Evolutionary conservation across 2,888 invertebrate species (phyloP).

Genomic region (Hydroisotoma schaefferi): DNA sequence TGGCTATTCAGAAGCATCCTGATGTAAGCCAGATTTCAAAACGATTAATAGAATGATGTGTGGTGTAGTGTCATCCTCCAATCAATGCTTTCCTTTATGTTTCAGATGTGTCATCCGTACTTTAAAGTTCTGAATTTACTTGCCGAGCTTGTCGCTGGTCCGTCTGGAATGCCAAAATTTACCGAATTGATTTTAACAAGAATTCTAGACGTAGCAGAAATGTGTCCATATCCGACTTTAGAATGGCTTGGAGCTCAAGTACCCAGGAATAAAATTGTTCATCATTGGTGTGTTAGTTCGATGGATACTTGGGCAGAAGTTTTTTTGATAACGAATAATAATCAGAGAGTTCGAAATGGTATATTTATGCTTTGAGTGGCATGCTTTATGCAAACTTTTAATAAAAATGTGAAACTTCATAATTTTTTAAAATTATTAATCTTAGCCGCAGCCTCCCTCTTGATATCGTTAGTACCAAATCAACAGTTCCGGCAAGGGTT

Average conservation of each 20-base stretch:
- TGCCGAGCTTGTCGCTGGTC: slow-evolving; percentile 71
- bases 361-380: slow-evolving; percentile 41
- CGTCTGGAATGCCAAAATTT: slow-evolving; percentile 82
- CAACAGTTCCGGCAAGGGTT: slow-evolving; percentile 86
- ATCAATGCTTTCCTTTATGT: slow-evolving; percentile 35
- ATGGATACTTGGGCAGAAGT: slow-evolving; percentile 88
- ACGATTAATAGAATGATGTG: background rate
- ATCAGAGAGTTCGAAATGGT: slow-evolving; percentile 80
- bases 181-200: slow-evolving; percentile 81
- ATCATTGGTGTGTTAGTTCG: slow-evolving; percentile 87
- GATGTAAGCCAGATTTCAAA: slow-evolving; percentile 60
- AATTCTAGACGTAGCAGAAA: slow-evolving; percentile 78
- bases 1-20: slow-evolving; percentile 83
- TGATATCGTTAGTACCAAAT: slow-evolving; percentile 87
- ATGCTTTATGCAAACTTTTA: too few relatives aligned
- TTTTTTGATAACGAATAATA: slow-evolving; percentile 77
- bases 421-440: background rate
- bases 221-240: slow-evolving; percentile 83
- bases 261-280: slow-evolving; percentile 81
- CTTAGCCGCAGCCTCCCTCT: slow-evolving; percentile 76
- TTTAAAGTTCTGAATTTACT: slow-evolving; percentile 85
- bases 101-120: slow-evolving; percentile 78
- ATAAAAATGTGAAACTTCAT: background rate
- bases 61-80: background rate
- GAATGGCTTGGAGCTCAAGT: slow-evolving; percentile 86